Evolutionary conservation across 1,140 invertebrate genomes (phyloP).

Genomic region (Chionoecetes opilio): DNA sequence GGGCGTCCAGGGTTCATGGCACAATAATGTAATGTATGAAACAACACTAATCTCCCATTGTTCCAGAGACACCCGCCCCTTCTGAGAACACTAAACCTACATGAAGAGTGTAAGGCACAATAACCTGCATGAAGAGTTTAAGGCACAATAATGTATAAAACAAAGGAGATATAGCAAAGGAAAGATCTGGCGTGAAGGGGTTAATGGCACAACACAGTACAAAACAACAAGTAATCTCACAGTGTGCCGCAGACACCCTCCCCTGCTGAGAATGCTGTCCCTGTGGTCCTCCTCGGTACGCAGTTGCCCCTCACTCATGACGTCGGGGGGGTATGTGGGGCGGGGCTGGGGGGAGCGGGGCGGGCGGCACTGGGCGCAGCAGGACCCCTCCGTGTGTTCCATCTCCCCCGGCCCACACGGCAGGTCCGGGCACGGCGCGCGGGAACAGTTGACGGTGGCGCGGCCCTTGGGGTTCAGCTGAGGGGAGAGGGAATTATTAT

Average conservation of each 20-base stretch:
- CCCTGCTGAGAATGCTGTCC: slow-evolving; percentile 43
- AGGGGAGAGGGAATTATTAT: background rate
- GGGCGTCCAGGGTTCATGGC: too few species aligned
- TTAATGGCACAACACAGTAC: background rate
- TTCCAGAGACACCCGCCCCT: too few species aligned
- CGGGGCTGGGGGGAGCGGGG: background rate
- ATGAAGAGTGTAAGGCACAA: too few species aligned
- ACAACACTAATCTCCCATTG: too few species aligned
- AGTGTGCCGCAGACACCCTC: slow-evolving; percentile 47
- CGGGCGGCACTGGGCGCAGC: slow-evolving; percentile 89
- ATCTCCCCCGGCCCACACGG: slow-evolving; percentile 89
- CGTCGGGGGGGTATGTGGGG: slow-evolving; percentile 11
- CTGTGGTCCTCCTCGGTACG: slow-evolving; percentile 22
- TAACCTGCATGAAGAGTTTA: too few species aligned
- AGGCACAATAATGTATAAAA: background rate
- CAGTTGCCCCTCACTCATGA: slow-evolving; percentile 40
- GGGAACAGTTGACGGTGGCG: slow-evolving; percentile 89
- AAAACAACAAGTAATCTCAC: slow-evolving; percentile 10
- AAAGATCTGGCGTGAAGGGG: too few species aligned
- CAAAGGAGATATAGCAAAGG: too few species aligned
- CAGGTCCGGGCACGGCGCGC: slow-evolving; percentile 89
- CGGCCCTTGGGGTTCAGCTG: slow-evolving; percentile 82
- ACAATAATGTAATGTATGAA: too few species aligned
- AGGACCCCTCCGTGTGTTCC: slow-evolving; percentile 87
- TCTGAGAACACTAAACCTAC: too few species aligned